Conservation (phyloP, 2,888 invertebrate species). For the Melieria picta region DNA sequence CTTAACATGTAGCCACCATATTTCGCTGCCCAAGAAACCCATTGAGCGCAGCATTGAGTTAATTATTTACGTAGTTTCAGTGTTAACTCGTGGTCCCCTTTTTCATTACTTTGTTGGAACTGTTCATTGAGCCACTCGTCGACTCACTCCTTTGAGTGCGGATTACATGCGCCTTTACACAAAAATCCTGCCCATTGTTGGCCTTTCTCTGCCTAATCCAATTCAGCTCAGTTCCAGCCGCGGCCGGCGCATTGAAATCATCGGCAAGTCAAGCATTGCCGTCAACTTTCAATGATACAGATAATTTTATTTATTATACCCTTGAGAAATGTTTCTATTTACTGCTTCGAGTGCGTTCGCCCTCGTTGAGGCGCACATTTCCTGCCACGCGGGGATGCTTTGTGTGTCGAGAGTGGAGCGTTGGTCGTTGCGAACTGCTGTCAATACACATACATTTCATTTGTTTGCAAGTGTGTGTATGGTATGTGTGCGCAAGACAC, state of each 20-base stretch:
- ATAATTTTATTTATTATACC: slow-evolving; percentile 63
- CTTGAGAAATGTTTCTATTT: slow-evolving; percentile 47
- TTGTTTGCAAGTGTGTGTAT: background rate
- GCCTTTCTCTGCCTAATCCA: slow-evolving; percentile 1
- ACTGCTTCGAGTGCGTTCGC: slow-evolving; percentile 1
- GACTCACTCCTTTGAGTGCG: too few species aligned
- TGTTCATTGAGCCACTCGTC: too few species aligned
- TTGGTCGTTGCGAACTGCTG: background rate
- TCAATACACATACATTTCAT: background rate
- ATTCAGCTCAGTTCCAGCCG: background rate
- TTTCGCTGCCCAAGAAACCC: too few species aligned
- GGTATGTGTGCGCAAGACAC: background rate
- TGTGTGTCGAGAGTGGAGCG: too few species aligned
- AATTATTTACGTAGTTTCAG: too few species aligned
- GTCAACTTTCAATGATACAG: slow-evolving; percentile 61
- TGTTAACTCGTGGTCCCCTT: too few species aligned
- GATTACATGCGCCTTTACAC: too few species aligned
- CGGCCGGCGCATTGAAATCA: slow-evolving; percentile 3
- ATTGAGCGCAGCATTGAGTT: too few species aligned
- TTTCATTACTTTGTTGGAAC: too few species aligned
- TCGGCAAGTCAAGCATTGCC: slow-evolving; percentile 46
- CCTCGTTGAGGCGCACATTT: background rate
- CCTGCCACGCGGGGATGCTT: too few species aligned
- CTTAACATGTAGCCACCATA: too few species aligned
- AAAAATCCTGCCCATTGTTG: background rate